Base-by-base conservation (phyloP, 2,797 vertebrate genomes). In the Apogon hyalosoma region DNA sequence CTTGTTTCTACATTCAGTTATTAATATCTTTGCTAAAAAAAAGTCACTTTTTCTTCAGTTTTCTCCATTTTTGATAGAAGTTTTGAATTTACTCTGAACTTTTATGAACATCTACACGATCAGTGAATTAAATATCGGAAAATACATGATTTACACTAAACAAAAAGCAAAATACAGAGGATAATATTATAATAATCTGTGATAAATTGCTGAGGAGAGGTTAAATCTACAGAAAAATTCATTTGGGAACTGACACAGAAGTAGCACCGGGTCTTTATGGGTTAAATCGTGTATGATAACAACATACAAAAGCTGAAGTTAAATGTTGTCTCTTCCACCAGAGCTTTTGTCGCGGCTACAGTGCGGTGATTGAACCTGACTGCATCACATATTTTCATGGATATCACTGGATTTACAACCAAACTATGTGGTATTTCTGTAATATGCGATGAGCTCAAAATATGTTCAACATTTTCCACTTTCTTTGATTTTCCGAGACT, bases 351-450 rank as follows among this genome's bases (percentile, higher is more conserved):
- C 53, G 54, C 64, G 28, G 66, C 65, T 33, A 11, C 11, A 33
- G 43, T 24, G 28, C 14, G 36, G 19, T 40, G 52, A 51, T 42
- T 49, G 38, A 40, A 43, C 28, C 59, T 10, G 33, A 39, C 49
- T 12, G 60, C 18, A 42, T 74, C 59, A 71, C 68, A 75, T 72
- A 66, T 79, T 59, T 16, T 71, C 36, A 75, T 38, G 57, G n/a
- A 82, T 48, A 62, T 77, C 50, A 61, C 63, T 47, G 11, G 59
- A 88, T 87, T 87, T 79, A 90, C 73, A 55, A 40, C 12, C 58
- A 46, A 60, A 43, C 47, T 69, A 21, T 42, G 55, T 63, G 69
- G 59, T 50, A 48, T 41, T 75, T 69, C 24, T 18, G 42, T 75
- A 73, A 65, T 79, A 52, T 1, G 24, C 11, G 13, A 31, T 12